Percentiles rank a stretch among this genome's conserved stretches.
These are phyloP conservation scores for Sialia sialis DNA, from an alignment of 2,113 vertebrate species.

Conservation along the genomic window DNA sequence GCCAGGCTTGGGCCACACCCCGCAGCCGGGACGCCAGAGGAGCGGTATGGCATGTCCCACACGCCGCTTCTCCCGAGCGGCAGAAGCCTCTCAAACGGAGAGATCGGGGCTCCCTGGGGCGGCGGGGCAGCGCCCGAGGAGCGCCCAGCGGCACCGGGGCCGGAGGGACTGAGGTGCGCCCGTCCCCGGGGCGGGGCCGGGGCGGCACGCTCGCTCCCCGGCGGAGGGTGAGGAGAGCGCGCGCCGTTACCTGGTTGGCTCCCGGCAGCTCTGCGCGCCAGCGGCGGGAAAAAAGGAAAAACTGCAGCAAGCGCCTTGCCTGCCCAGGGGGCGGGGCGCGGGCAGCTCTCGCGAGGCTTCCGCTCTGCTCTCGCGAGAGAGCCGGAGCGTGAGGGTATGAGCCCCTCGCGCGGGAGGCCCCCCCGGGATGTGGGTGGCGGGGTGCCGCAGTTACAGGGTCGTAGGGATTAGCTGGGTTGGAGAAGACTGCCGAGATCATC, in stretches of 20 bases:
- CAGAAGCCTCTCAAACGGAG: neutral
- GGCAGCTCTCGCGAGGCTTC: neutral
- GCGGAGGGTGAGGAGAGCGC: neutral
- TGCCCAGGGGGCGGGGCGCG: rapidly evolving
- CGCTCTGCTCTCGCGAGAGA: neutral
- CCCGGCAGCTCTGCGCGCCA: neutral
- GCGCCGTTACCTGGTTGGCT: conserved; percentile 35
- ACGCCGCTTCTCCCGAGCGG: neutral
- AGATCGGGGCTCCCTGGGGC: neutral
- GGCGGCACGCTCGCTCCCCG: neutral
- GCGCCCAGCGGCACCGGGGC: neutral
- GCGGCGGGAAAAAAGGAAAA: neutral
- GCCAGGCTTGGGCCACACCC: neutral
- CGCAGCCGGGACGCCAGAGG: neutral
- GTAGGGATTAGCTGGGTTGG: rapidly evolving
- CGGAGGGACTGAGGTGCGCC: too few relatives aligned
- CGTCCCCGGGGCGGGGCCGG: neutral
- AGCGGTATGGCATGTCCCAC: neutral
- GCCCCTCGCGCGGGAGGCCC: too few relatives aligned
- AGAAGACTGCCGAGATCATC: rapidly evolving
- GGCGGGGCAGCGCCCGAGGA: rapidly evolving
- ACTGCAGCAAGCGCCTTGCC: rapidly evolving
- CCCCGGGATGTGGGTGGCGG: rapidly evolving
- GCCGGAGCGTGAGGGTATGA: rapidly evolving
- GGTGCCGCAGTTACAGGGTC: rapidly evolving